Percentiles rank a stretch among this genome's conserved stretches.
Conservation (phyloP, 2,888 invertebrate species). For the Mamestra brassicae region DNA sequence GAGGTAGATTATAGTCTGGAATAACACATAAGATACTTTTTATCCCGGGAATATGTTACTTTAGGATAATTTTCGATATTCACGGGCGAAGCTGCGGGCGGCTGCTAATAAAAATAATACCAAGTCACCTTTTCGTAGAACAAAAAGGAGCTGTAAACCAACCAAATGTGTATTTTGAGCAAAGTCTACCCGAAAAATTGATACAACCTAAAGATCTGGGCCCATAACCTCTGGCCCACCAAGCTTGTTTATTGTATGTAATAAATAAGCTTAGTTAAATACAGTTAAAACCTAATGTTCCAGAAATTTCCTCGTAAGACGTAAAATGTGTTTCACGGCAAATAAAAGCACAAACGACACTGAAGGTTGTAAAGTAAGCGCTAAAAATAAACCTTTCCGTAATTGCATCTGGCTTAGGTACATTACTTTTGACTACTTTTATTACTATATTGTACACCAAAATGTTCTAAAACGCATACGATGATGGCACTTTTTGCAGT, state of each 20-base stretch:
- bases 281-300: conserved; percentile 49
- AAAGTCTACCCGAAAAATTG: background rate
- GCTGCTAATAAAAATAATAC: too few relatives aligned
- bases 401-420: background rate
- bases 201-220: background rate
- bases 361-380: conserved; percentile 27
- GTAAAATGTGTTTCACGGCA: conserved; percentile 48
- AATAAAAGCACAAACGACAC: conserved; percentile 47
- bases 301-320: conserved; percentile 51
- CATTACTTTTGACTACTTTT: background rate
- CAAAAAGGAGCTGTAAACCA: too few relatives aligned
- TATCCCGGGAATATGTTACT: too few relatives aligned
- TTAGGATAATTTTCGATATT: too few relatives aligned
- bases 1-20: too few relatives aligned
- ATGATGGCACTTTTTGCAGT: background rate
- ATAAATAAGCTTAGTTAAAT: conserved; percentile 40
- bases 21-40: too few relatives aligned
- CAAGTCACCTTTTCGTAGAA: background rate
- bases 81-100: too few relatives aligned
- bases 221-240: conserved; percentile 14
- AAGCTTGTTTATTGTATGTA: conserved; percentile 32
- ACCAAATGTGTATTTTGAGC: background rate
- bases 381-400: conserved; percentile 34
- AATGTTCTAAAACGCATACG: too few relatives aligned
- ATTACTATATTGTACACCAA: too few relatives aligned